Conservation (phyloP, 1,140 invertebrate species). For the Drosophila truncata region DNA sequence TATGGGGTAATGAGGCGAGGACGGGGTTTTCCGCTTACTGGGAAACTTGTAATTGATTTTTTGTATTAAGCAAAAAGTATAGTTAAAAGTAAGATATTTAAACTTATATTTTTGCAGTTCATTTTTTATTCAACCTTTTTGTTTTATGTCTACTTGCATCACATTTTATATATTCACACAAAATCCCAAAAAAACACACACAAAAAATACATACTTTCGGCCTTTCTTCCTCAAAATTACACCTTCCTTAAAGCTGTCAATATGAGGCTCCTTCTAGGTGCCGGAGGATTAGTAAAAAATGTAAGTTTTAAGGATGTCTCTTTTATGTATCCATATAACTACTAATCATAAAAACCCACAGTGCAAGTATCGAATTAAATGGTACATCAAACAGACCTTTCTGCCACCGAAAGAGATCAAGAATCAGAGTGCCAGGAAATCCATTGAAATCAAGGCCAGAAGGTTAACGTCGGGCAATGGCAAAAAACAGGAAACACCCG, state of each 20-base stretch:
- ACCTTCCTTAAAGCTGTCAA: not conserved
- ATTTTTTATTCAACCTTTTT: not conserved
- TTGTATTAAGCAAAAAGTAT: not conserved
- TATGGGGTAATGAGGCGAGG: constrained; percentile 24
- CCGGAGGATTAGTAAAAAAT: not conserved
- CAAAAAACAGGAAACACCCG: not conserved
- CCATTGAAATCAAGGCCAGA: not conserved
- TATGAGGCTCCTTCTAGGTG: constrained; percentile 26
- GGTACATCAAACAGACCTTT: not conserved
- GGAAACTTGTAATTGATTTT: constrained; percentile 23
- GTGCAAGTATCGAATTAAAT: constrained; percentile 3
- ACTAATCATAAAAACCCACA: not conserved
- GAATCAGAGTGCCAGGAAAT: not conserved
- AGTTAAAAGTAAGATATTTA: not conserved
- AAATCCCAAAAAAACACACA: not conserved
- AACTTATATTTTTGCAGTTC: too few relatives aligned
- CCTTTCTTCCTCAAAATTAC: constrained; percentile 1
- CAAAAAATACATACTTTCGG: constrained; percentile 8
- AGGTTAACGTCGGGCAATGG: not conserved
- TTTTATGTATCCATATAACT: too few relatives aligned
- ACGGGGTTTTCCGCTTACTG: not conserved
- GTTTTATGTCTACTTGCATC: constrained; percentile 1
- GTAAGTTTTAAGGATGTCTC: not conserved
- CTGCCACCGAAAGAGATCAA: not conserved
- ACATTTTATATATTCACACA: not conserved